Evolutionary conservation across 1,140 invertebrate species (phyloP), one percentile per base, ranked within the genome.

Genomic region (Drosophila kanapiae): DNA sequence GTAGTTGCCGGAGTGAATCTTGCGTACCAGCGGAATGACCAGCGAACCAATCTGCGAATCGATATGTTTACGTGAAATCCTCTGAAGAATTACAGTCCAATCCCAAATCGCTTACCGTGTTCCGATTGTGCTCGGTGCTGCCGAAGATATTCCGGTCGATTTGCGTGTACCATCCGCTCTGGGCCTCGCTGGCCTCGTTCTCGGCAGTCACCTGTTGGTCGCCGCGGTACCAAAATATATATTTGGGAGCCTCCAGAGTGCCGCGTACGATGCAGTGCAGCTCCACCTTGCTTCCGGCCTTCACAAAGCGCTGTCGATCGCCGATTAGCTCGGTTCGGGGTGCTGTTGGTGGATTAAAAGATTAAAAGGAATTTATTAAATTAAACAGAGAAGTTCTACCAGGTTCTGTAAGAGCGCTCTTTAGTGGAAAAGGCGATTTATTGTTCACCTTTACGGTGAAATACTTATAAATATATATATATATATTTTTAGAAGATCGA

Each of bases 221-320:
- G 95, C 96, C 94, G 80, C 94, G 93, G 88, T 94, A 94, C 94
- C 94, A 95, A 92, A 94, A 94, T 74, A 95, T 94, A 82, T 94
- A 95, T 51, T 94, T 93, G 49, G 94, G 94, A 68, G 94, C 93
- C 92, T 94, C 94, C 47, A 94, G 86, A 37, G 94, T 94, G 83
- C 94, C 94, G 67, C 94, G 94, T 80, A 95, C 94, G 58, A 95
- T 94, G 91, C 94, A 95, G 81, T 94, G 94, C 4, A 95, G 91
- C 80, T 93, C 93, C 81, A 95, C 94, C 51, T 94, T 93, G 84
- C 94, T 94, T 79, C 94, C 94, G n/a, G 94, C 94, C 88, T 94
- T 94, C 60, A 95, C 94, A 90, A 94, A 94, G 77, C 94, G 92
- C 72, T 94, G 94, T 23, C 94, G 88, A 78, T 94, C 94, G 60